Evolutionary conservation across 2,113 vertebrate species (phyloP).

Genomic region (Ochotona princeps): DNA sequence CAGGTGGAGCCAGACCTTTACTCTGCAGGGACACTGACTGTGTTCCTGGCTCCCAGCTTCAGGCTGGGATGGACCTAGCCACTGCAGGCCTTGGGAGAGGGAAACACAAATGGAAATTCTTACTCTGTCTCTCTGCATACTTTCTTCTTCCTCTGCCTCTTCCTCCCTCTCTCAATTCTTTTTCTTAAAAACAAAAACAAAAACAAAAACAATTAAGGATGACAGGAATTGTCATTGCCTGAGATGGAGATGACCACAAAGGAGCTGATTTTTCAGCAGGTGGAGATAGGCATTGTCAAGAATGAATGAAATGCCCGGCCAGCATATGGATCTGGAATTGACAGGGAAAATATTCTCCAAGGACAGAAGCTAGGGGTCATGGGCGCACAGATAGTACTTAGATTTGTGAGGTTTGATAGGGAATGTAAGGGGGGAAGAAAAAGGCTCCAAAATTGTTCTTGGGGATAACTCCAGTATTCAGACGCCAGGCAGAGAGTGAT

Average conservation of each 20-base stretch:
- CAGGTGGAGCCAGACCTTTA: neutral
- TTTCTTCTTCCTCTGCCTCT: too few relatives aligned
- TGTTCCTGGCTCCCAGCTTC: too few relatives aligned
- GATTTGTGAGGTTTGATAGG: neutral
- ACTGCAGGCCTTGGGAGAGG: too few relatives aligned
- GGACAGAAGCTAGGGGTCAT: neutral
- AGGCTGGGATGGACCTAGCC: too few relatives aligned
- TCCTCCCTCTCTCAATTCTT: too few relatives aligned
- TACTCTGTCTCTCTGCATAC: too few relatives aligned
- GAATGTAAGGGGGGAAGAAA: neutral
- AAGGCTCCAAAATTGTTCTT: neutral
- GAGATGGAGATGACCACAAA: neutral
- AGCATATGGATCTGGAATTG: neutral
- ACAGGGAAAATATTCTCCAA: neutral
- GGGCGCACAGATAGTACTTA: neutral
- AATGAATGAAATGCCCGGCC: neutral
- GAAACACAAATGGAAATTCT: too few relatives aligned
- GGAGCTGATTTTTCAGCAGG: neutral
- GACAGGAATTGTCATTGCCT: neutral
- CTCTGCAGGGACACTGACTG: neutral
- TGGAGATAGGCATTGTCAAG: neutral
- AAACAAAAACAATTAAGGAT: neutral
- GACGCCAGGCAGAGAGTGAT: neutral
- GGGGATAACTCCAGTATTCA: neutral
- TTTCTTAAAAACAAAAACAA: neutral